Percentiles rank a stretch among this genome's conserved stretches.
Evolutionary conservation across 2,797 vertebrate genomes (phyloP).

Genomic region (Chloroceryle inda): DNA sequence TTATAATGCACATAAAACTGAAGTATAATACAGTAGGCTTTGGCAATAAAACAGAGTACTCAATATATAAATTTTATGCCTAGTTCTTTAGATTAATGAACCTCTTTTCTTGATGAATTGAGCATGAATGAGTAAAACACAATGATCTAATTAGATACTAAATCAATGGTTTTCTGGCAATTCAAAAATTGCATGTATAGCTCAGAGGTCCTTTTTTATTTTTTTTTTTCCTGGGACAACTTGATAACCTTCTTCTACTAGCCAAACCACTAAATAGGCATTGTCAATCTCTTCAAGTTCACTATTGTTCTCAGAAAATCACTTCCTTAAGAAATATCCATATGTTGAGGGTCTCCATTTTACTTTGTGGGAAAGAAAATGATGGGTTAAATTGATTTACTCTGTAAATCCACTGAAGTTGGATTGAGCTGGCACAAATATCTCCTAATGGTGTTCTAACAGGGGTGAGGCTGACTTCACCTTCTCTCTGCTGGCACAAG

Average conservation of each 20-base stretch:
- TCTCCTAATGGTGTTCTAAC: neutral
- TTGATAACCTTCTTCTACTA: conserved; percentile 49
- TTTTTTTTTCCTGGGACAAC: neutral
- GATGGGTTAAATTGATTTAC: neutral
- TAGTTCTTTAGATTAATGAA: conserved; percentile 66
- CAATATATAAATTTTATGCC: conserved; percentile 59
- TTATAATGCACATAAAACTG: conserved; percentile 73
- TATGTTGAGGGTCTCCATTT: conserved; percentile 23
- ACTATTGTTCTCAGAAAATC: conserved; percentile 67
- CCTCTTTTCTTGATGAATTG: conserved; percentile 52
- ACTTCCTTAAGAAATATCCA: conserved; percentile 65
- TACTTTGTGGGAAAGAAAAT: conserved; percentile 30
- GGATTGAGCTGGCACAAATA: conserved; percentile 22
- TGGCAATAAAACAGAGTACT: conserved; percentile 71
- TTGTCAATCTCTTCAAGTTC: conserved; percentile 46
- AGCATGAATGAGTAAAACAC: conserved; percentile 23
- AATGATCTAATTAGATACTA: conserved; percentile 20
- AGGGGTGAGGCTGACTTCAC: neutral
- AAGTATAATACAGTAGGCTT: conserved; percentile 75
- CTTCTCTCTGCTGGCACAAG: neutral
- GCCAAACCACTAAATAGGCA: conserved; percentile 52
- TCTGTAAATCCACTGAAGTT: neutral
- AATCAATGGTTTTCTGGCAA: neutral
- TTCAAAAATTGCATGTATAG: neutral
- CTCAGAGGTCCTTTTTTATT: neutral